Base-by-base conservation (phyloP, 2,797 vertebrate species). In the Pantherophis alleghaniensis region DNA sequence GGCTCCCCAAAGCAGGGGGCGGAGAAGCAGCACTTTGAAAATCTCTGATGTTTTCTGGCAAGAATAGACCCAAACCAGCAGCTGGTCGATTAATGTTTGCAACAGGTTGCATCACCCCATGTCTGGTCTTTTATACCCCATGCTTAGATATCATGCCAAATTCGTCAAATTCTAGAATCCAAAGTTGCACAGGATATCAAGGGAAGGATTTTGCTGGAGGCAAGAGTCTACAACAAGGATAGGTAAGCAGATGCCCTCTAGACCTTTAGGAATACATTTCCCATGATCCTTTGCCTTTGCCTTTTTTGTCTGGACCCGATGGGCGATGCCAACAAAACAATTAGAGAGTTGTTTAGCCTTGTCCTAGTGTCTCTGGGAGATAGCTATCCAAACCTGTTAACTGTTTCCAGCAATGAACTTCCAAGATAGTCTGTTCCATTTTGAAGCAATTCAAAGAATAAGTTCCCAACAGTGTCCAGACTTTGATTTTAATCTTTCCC, bases 351-450 rank as follows among this genome's bases (percentile, higher is more conserved):
- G 74, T 42, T 83, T 47, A 83, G 37, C 20, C 37, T 10, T 83
- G 4, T 24, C 74, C 42, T 83, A 83, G 37, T 47, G 10, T 83
- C 37, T 83, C 37, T 83, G 74, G 74, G 74, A 83, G 74, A 83
- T 83, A 47, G 18, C 59, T 24, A 16, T 93, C 93, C 57, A 28
- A 28, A 90, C 87, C 90, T 90, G 93, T 94, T 87, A 83, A 83
- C 74, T 83, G 37, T 83, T 83, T 83, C 74, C 74, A 47, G 42
- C 74, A 83, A 83, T 47, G 74, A 83, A 83, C 42, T 83, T 83
- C 20, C 74, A 47, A 83, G 20, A 24, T 24, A 24, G 74, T 83
- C 74, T 83, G 20, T 83, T 79, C 32, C 37, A 42, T 42, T 79
- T 79, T 42, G 37, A 79, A 42, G 74, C 18, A 9, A 79, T 22